Conservation (phyloP, 2,888 invertebrate species). For the Agrypnus murinus region DNA sequence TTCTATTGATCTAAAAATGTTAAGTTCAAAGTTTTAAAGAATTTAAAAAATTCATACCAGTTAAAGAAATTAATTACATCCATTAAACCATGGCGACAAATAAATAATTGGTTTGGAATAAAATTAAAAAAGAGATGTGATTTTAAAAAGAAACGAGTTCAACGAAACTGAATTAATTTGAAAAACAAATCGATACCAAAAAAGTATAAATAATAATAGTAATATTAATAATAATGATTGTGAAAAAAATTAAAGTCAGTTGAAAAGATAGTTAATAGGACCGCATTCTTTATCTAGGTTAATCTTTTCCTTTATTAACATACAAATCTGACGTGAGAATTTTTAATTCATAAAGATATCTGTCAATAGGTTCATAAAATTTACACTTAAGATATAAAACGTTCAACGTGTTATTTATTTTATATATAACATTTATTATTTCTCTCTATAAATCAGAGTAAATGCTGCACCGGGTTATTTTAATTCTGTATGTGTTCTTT, state of each 20-base stretch:
- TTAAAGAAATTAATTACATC: too few species aligned
- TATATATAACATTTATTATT: conserved; percentile 27
- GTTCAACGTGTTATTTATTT: conserved; percentile 26
- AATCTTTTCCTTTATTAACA: neutral
- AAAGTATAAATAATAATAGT: too few species aligned
- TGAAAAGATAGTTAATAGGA: conserved; percentile 1
- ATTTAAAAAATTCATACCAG: too few species aligned
- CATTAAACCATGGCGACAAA: too few species aligned
- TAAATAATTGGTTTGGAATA: too few species aligned
- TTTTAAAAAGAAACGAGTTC: too few species aligned
- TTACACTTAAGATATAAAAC: conserved; percentile 8
- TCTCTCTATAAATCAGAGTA: conserved; percentile 20
- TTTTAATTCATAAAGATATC: conserved; percentile 1
- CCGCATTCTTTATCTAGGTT: conserved; percentile 8
- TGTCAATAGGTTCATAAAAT: conserved; percentile 17
- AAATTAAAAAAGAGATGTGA: too few species aligned
- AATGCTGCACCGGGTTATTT: conserved; percentile 22
- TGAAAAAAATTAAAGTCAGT: neutral
- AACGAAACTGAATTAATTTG: too few species aligned
- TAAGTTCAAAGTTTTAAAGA: too few species aligned
- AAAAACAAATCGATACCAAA: too few species aligned
- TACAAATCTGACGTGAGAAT: neutral
- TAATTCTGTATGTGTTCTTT: conserved; percentile 28
- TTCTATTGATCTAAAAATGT: too few species aligned
- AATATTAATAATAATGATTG: too few species aligned